Percentiles rank a stretch among this genome's conserved stretches.
phyloP scores from a whole-genome alignment of 2,888 invertebrate species.

The Synanthedon myopaeformis region DNA sequence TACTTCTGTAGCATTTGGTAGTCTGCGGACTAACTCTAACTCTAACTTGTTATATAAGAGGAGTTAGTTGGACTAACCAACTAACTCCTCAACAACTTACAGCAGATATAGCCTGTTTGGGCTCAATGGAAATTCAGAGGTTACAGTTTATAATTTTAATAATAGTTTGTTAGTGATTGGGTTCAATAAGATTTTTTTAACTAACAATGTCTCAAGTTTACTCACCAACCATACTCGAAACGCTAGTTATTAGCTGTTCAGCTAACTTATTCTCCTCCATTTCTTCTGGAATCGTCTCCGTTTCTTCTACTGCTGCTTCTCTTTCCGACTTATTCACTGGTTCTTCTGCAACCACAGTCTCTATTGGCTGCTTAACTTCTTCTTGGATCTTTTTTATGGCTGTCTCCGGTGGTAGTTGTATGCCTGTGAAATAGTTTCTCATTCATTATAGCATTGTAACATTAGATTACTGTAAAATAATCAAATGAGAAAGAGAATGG shows the following conservation, averaged over 20 bases:
- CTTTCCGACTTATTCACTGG: constrained; percentile 8
- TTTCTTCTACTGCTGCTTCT: constrained; percentile 15
- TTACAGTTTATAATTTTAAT: too few relatives aligned
- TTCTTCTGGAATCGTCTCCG: constrained; percentile 21
- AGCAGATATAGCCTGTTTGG: too few relatives aligned
- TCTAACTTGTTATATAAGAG: too few relatives aligned
- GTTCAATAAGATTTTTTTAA: too few relatives aligned
- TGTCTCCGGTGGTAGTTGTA: constrained; percentile 28
- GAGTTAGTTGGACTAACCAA: too few relatives aligned
- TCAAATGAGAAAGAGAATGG: too few relatives aligned
- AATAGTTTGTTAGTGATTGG: too few relatives aligned
- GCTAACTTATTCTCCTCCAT: constrained; percentile 36
- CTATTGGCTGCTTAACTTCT: constrained; percentile 8
- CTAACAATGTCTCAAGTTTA: constrained; percentile 5
- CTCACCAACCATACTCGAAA: constrained; percentile 58
- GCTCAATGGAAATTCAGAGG: too few relatives aligned
- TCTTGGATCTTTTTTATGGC: constrained; percentile 11
- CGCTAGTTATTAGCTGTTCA: constrained; percentile 38
- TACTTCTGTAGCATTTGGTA: too few relatives aligned
- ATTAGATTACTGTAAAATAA: too few relatives aligned
- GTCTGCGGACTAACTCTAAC: too few relatives aligned
- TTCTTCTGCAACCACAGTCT: constrained; percentile 11
- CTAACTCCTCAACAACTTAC: too few relatives aligned
- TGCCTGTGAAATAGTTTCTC: constrained; percentile 20
- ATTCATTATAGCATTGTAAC: neutral